Evolutionary conservation across 2,888 invertebrate species (phyloP).

Genomic region (Aleiodes testaceus): DNA sequence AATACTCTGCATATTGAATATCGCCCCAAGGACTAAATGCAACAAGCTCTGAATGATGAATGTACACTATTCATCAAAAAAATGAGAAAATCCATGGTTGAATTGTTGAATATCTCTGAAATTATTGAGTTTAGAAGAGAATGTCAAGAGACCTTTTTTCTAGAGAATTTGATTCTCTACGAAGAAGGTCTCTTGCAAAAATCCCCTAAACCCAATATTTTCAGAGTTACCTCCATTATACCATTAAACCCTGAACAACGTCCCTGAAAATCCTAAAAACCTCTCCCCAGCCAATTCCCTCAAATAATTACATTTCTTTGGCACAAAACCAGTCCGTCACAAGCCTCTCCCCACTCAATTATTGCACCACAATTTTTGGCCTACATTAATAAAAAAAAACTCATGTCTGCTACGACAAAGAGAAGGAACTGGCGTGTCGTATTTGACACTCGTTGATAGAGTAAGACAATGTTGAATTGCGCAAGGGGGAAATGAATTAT

Average conservation of each 20-base stretch:
- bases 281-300: slow-evolving; percentile 44
- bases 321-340: slow-evolving; percentile 58
- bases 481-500: slow-evolving; percentile 31
- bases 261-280: slow-evolving; percentile 31
- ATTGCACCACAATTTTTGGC: slow-evolving; percentile 52
- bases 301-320: slow-evolving; percentile 65
- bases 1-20: not conserved
- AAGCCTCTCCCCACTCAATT: slow-evolving; percentile 41
- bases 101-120: too few species aligned
- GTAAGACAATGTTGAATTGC: slow-evolving; percentile 40
- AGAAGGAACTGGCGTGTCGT: slow-evolving; percentile 40
- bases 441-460: slow-evolving; percentile 33
- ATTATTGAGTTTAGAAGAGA: too few species aligned
- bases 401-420: slow-evolving; percentile 18
- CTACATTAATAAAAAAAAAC: slow-evolving; percentile 47
- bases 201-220: too few species aligned
- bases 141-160: too few species aligned
- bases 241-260: not conserved
- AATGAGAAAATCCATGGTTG: slow-evolving; percentile 19
- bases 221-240: too few species aligned
- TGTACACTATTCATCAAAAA: slow-evolving; percentile 20
- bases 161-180: too few species aligned
- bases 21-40: slow-evolving; percentile 1
- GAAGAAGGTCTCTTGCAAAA: too few species aligned
- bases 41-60: slow-evolving; percentile 33